A percentile compares a stretch with the other conserved stretches of the same genome.
phyloP scores from a whole-genome alignment of 1,140 invertebrate species.

The Ylistrum balloti region DNA sequence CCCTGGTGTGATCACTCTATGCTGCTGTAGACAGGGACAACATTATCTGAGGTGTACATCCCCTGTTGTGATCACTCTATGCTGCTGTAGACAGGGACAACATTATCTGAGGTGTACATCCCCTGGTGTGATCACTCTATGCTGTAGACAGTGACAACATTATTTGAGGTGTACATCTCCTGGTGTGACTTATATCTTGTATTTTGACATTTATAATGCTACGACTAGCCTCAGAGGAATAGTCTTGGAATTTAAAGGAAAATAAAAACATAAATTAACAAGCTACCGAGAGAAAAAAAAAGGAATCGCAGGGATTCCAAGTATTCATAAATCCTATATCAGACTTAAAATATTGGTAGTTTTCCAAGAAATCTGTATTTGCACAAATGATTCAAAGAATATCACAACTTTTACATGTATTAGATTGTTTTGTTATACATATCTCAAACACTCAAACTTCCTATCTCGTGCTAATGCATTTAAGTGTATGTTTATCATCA shows the following conservation, averaged over 20 bases:
- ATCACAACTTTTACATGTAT: background rate
- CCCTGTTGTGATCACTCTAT: too few species aligned
- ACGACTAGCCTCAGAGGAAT: background rate
- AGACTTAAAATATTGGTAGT: background rate
- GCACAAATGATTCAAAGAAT: background rate
- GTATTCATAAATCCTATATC: background rate
- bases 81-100: too few species aligned
- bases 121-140: too few species aligned
- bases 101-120: too few species aligned
- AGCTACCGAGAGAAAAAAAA: background rate
- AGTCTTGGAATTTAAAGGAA: background rate
- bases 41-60: too few species aligned
- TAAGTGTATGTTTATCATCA: too few species aligned
- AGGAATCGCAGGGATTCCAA: background rate
- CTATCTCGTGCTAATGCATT: too few species aligned
- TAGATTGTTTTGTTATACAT: background rate
- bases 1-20: too few species aligned
- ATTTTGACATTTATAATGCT: conserved; percentile 16
- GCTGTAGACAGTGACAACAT: too few species aligned
- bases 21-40: too few species aligned
- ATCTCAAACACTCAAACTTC: background rate
- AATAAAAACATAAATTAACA: background rate
- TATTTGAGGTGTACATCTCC: too few species aligned
- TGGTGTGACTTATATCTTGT: background rate
- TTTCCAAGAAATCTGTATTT: background rate